Evolutionary conservation across 2,113 vertebrate genomes (phyloP), one percentile per base, ranked within the genome.

Genomic region (Sturnira hondurensis): DNA sequence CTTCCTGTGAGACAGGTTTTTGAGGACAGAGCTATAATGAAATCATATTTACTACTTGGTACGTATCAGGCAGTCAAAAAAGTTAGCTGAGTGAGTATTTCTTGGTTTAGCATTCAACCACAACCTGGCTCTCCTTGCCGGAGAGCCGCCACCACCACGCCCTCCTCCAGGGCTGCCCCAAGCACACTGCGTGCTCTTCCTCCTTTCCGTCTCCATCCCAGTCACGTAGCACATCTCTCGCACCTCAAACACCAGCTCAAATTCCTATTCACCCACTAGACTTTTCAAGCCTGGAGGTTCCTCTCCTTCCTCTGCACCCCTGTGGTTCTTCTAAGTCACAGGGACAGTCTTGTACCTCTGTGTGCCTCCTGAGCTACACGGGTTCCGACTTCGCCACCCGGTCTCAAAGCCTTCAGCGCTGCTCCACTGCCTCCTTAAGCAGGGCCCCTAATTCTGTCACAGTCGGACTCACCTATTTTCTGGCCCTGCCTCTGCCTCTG

Each of bases 331-430:
- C 52, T 2, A 6, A 31, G 52, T 50, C 52, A 8, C 43, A n/a
- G 68, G 41, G 58, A 22, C 24, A 17, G 76, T 33, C n/a, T 36
- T 20, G 41, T 11, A 1, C 20, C 17, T 65, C 16, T 0, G 12
- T 15, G 56, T 54, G 54, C 24, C 9, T 61, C 28, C 19, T 3
- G 50, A 26, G 26, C 36, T 38, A 20, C 5, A 7, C 28, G 4
- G 0, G 9, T 58, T 82, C 74, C 17, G 24, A 36, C 1, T 0
- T 10, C 3, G 38, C 38, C 11, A 1, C n/a, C 13, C n/a, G 56
- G 19, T 47, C 50, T 70, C 68, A n/a, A 24, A 76, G 58, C 33
- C 45, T 67, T 19, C 58, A 4, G 11, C 45, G 67, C 41, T 31
- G 38, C 78, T 10, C 54, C 11, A 2, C 17, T 4, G 43, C 73